These are phyloP conservation scores for Cylindroiulus punctatus DNA, from an alignment of 2,888 invertebrate genomes.

Conservation along the genomic window DNA sequence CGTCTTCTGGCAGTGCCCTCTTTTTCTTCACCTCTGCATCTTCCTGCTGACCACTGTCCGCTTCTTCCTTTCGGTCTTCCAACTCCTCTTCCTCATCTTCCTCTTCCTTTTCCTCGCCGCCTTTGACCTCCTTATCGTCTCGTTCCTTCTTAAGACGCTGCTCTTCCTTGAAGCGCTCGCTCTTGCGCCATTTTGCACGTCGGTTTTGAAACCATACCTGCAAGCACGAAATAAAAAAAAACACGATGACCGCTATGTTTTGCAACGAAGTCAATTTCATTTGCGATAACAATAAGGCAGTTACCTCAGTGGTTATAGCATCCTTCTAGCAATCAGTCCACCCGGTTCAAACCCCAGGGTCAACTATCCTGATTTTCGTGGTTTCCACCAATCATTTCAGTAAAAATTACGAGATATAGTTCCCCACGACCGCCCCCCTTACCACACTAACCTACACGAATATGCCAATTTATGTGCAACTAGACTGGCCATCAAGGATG, in stretches of 20 bases:
- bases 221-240: not conserved
- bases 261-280: not conserved
- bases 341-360: no score
- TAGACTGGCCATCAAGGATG: no score
- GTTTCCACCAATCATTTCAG: no score
- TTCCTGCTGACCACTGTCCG: not conserved
- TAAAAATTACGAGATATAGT: no score
- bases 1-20: not conserved
- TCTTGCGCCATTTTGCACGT: conserved; percentile 91
- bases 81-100: conserved; percentile 52
- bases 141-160: conserved; percentile 67
- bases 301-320: no score
- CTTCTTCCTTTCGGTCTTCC: not conserved
- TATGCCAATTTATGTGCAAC: no score
- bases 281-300: not conserved
- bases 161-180: conserved; percentile 89
- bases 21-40: not conserved
- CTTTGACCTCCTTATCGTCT: conserved; percentile 56
- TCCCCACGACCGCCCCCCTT: no score
- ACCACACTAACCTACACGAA: no score
- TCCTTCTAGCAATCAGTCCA: no score
- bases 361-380: no score
- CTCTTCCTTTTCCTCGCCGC: conserved; percentile 54
- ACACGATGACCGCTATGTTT: not conserved
- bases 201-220: conserved; percentile 95